These are phyloP conservation scores for Ichneumoninae sp. DNA, from an alignment of 2,888 invertebrate species.

Conservation along the genomic window DNA sequence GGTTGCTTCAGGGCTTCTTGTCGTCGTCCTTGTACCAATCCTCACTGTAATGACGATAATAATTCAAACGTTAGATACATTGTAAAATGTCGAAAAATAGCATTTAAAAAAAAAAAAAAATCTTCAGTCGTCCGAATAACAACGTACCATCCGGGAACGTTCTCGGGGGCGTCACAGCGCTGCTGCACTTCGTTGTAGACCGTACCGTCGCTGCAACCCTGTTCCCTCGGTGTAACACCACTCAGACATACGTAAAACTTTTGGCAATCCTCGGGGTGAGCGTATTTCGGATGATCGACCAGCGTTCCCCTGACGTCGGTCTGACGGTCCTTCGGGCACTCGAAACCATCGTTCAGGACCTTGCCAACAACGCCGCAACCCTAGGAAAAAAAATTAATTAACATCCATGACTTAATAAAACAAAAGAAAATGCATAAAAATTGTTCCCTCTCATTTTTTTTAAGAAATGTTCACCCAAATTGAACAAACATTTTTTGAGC, in stretches of 20 bases:
- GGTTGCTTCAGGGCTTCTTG: conserved; percentile 77
- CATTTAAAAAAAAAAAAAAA: conserved; percentile 17
- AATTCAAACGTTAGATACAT: conserved; percentile 45
- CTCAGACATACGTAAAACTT: conserved; percentile 96
- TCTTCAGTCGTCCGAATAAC: conserved; percentile 9
- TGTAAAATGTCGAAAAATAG: conserved; percentile 41
- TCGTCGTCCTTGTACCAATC: conserved; percentile 96
- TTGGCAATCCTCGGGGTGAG: conserved; percentile 95
- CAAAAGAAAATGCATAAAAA: background rate
- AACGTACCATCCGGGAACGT: conserved; percentile 94
- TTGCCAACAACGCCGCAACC: conserved; percentile 81
- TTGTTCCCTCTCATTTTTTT: no score
- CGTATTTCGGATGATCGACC: conserved; percentile 93
- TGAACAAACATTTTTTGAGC: no score
- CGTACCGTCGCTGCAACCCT: conserved; percentile 93
- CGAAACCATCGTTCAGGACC: conserved; percentile 93
- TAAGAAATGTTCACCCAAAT: no score
- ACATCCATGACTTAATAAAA: conserved; percentile 7
- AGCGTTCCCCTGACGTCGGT: conserved; percentile 89
- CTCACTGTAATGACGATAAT: conserved; percentile 86
- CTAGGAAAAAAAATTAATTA: conserved; percentile 67
- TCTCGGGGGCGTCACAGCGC: conserved; percentile 95
- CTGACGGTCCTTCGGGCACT: conserved; percentile 90
- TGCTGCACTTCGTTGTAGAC: conserved; percentile 95
- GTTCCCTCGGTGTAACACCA: conserved; percentile 93